Evolutionary conservation across 1,140 invertebrate species (phyloP).

Genomic region (Stegodyphus mimosarum): DNA sequence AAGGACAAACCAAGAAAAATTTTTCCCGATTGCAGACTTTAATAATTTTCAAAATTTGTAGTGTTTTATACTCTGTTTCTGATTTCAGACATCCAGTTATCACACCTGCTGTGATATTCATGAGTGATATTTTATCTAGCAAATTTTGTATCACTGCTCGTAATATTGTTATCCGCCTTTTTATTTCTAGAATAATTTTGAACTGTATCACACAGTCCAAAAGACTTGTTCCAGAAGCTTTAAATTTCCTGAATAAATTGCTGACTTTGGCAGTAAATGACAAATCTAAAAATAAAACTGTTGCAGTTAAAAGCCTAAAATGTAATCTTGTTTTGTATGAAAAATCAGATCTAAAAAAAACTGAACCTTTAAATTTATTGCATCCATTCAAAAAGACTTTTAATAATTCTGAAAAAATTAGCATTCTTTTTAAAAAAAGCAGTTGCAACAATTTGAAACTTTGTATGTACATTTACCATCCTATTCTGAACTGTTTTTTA

Average conservation of each 20-base stretch:
- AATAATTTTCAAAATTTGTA: slow-evolving; percentile 76
- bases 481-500: slow-evolving; percentile 66
- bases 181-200: slow-evolving; percentile 77
- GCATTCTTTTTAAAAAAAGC: slow-evolving; percentile 36
- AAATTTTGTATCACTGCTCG: slow-evolving; percentile 74
- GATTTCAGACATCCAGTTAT: slow-evolving; percentile 89
- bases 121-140: slow-evolving; percentile 80
- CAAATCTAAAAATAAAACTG: background rate
- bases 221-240: slow-evolving; percentile 77
- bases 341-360: background rate
- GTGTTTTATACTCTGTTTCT: slow-evolving; percentile 83
- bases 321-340: background rate
- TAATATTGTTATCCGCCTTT: slow-evolving; percentile 83
- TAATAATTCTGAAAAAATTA: slow-evolving; percentile 23
- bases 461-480: slow-evolving; percentile 66
- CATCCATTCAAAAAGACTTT: background rate
- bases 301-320: background rate
- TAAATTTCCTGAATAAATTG: slow-evolving; percentile 31
- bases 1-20: slow-evolving; percentile 66
- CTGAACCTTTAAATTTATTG: background rate
- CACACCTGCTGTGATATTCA: slow-evolving; percentile 84
- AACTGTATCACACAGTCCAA: slow-evolving; percentile 87
- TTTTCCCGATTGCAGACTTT: slow-evolving; percentile 81
- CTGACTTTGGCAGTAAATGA: background rate
- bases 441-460: slow-evolving; percentile 64